Base-by-base conservation (phyloP, 2,113 vertebrate genomes). In the Heterocephalus glaber region DNA sequence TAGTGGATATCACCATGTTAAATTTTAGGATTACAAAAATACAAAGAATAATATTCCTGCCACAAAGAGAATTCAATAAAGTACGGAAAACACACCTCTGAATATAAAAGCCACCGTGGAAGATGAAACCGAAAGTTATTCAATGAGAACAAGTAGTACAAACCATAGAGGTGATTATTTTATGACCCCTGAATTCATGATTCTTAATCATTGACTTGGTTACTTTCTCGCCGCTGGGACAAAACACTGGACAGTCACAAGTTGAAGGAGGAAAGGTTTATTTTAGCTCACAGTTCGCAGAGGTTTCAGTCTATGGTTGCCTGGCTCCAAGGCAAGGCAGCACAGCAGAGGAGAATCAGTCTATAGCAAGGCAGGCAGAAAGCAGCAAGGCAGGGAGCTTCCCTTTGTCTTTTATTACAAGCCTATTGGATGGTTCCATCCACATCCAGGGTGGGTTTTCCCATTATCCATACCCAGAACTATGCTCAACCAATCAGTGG, bases 21-120 rank as follows among this genome's bases (percentile, higher is more conserved):
- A 38, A 41, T 89, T 58, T 41, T 60, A 47, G 44, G 22, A 30
- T 24, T 17, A 44, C n/a, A 80, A 80, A 65, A 72, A 38, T n/a
- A 80, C 35, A 44, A 56, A 38, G 33, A 24, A 28, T 54, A 52
- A 28, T 1, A 19, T 24, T 49, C 79, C 52, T 86, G 11, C 30
- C 54, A 63, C 38, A 81, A 58, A 80, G 28, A 74, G 22, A 61
- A 86, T n/a, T 35, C 13, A 14, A 16, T 2, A 5, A 2, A 30
- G 28, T 24, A 56, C 16, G 44, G 24, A 54, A 72, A 82, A 16
- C 22, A 19, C 28, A 24, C 0, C 0, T 9, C 2, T 1, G 54
- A 47, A n/a, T 77, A 56, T 5, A 92, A 89, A 60, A n/a, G 28
- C 44, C 7, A 76, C 63, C 0, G 1, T 38, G 24, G 49, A 63